These are phyloP conservation scores for Pyralis farinalis DNA, from an alignment of 2,888 invertebrate genomes.

Conservation along the genomic window DNA sequence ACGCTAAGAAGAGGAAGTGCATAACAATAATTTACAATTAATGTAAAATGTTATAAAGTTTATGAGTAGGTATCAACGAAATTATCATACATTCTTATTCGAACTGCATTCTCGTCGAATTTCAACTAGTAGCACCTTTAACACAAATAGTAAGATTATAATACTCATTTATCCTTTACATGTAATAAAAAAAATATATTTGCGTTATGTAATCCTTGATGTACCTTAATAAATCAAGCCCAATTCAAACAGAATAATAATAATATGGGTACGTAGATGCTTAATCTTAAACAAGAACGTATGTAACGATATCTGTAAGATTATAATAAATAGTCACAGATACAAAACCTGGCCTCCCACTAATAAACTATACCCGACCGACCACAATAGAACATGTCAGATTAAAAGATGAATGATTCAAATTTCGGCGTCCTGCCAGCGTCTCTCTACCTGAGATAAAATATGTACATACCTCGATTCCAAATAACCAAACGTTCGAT, in stretches of 20 bases:
- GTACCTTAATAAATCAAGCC: not conserved
- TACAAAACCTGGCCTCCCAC: constrained; percentile 33
- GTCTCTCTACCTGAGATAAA: constrained; percentile 59
- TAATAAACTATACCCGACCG: constrained; percentile 39
- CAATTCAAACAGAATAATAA: not conserved
- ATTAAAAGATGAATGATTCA: constrained; percentile 77
- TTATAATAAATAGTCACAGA: constrained; percentile 41
- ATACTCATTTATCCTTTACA: too few species aligned
- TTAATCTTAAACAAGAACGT: not conserved
- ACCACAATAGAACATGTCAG: constrained; percentile 74
- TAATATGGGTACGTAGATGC: not conserved
- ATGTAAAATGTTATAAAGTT: too few species aligned
- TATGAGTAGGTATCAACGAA: too few species aligned
- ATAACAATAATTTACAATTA: too few species aligned
- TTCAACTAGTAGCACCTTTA: too few species aligned
- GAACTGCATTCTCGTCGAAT: too few species aligned
- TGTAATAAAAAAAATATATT: too few species aligned
- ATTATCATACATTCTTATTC: too few species aligned
- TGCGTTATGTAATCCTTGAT: not conserved
- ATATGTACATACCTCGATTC: constrained; percentile 28
- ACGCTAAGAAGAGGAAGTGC: too few species aligned
- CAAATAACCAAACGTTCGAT: constrained; percentile 17
- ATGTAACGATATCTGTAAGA: constrained; percentile 1
- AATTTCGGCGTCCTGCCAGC: constrained; percentile 55
- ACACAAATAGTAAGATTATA: too few species aligned